Base-by-base conservation (phyloP, 92 coral and sea anemone species). In the Epizoanthus illoricatus region DNA sequence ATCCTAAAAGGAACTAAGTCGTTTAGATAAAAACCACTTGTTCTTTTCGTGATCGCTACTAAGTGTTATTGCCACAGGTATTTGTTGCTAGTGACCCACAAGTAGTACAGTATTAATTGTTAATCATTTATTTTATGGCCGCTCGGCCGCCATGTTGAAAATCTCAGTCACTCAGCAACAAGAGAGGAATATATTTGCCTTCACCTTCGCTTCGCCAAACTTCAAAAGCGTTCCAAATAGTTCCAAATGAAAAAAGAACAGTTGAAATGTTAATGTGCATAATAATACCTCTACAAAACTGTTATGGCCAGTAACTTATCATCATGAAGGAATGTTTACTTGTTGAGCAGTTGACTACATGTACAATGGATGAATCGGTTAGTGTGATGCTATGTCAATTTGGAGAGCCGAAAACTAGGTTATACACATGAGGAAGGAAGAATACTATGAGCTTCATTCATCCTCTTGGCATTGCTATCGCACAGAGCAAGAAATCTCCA, bases 361-460 rank as follows among this genome's bases (percentile, higher is more conserved):
- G n/a, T 42, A 12, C 19, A 58, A 78, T 40, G 41, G 16, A 12
- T 17, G 33, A 15, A 19, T 58, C 54, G 3, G 67, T 58, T 58
- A 49, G 33, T 23, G 81, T 8, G 58, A 76, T 41, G 4, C 43
- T 42, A 4, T 40, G 71, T 18, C 71, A 62, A 4, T 76, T 43
- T 19, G 66, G 71, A 76, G 36, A 62, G 60, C 59, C 7, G 17
- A 7, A 20, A 43, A 36, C 40, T n/a, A 78, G 23, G 13, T 43
- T 79, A 13, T 74, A 84, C 92, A 73, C 85, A 89, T 86, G 94
- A 86, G 57, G 87, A 87, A 43, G 61, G 17, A 40, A 79, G 58
- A 33, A 19, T 60, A 89, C 28, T 76, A 93, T 93, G 97, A 89
- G 90, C 68, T 93, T 93, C 81, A 85, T 88, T 58, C 92, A 93